Base-by-base conservation (phyloP, 1,140 invertebrate species). In the Chymomyza costata region DNA sequence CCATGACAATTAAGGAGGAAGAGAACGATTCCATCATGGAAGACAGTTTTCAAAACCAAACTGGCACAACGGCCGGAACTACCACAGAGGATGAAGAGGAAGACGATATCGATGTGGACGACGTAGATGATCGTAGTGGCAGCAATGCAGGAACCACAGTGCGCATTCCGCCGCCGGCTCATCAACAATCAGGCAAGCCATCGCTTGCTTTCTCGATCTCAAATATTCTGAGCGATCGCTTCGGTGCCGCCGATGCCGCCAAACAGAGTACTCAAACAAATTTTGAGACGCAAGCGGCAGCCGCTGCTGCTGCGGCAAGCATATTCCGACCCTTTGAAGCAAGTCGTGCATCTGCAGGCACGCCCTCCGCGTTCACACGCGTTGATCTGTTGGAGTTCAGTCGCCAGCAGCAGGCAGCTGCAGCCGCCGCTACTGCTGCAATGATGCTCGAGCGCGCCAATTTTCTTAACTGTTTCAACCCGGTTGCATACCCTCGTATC, bases 361-460 rank as follows among this genome's bases (percentile, higher is more conserved):
- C 76, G 39, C 83, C 80, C 44, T 85, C 83, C 30, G 83, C 83
- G 40, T 85, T 85, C 28, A 85, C 83, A 0, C 65, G 83, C 3
- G 76, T 85, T 14, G 81, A 85, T 55, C 65, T 85, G 7, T 34
- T 85, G 6, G 83, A 85, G 40, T 81, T 85, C 6, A 85, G 83
- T 28, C 65, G 83, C 2, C 76, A 83, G 32, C 82, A 83, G 41
- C 83, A 84, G 37, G 74, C 80, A 0, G 80, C 80, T 1, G 82
- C 83, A 0, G 82, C 83, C 0, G 82, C 78, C 0, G 80, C 82
- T 39, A 82, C 83, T 0, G 82, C 82, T 0, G 83, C 83, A 13
- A 84, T 85, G 83, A 84, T 85, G 83, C 40, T 85, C 31, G 83
- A 85, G 49, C 76, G 83, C 6, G 83, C 83, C 17, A 85, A 85